Conservation (phyloP, 1,140 invertebrate species). For the Parasteatoda tepidariorum region DNA sequence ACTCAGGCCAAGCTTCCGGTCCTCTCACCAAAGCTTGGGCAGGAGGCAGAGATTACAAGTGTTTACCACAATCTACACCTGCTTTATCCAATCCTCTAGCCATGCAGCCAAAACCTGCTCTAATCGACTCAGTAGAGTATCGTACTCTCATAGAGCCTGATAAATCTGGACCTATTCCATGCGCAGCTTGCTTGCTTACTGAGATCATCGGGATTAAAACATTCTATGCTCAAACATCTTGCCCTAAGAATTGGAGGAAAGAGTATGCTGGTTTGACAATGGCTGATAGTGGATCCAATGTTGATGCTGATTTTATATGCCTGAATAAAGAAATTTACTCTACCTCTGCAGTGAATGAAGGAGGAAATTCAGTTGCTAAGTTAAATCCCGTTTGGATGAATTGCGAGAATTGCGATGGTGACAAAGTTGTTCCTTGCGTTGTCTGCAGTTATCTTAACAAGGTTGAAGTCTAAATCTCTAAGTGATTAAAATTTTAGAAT, state of each 20-base stretch:
- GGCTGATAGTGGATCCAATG: constrained; percentile 37
- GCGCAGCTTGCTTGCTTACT: constrained; percentile 16
- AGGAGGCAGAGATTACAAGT: constrained; percentile 27
- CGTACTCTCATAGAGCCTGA: constrained; percentile 22
- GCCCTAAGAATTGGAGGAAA: constrained; percentile 31
- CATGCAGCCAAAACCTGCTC: constrained; percentile 13
- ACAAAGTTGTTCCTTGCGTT: constrained; percentile 39
- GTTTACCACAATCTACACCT: neutral
- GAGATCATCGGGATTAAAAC: constrained; percentile 11
- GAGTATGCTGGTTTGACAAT: constrained; percentile 26
- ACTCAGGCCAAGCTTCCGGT: neutral
- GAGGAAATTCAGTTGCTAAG: neutral
- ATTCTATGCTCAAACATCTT: constrained; percentile 6
- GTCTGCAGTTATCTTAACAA: constrained; percentile 45
- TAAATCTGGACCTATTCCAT: constrained; percentile 4
- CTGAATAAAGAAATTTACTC: constrained; percentile 38
- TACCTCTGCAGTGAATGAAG: neutral
- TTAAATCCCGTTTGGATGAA: constrained; percentile 53
- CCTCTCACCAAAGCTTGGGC: constrained; percentile 19
- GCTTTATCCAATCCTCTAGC: neutral
- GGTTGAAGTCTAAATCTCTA: neutral
- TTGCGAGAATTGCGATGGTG: constrained; percentile 15
- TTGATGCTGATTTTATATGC: constrained; percentile 43
- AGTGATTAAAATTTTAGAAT: no score
- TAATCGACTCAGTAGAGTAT: constrained; percentile 3